Evolutionary conservation across 2,113 vertebrate species (phyloP).

Genomic region (Sinocyclocheilus anophthalmus): DNA sequence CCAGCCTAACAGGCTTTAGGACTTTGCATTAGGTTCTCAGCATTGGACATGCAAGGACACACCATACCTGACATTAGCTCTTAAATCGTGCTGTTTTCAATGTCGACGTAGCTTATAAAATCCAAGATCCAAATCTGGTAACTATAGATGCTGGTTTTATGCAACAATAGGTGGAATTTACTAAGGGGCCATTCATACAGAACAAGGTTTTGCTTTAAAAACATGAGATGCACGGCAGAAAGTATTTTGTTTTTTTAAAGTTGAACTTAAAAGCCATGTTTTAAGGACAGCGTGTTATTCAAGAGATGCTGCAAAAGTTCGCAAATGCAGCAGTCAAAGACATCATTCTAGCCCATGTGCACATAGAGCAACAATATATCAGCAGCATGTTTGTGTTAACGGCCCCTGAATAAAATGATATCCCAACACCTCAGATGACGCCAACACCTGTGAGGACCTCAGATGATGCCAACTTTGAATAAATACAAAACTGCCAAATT

Average conservation of each 20-base stretch:
- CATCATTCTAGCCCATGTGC: neutral
- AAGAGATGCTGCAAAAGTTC: neutral
- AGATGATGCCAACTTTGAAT: too few relatives aligned
- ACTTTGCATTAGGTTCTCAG: constrained; percentile 24
- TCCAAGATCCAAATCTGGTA: neutral
- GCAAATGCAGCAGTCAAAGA: neutral
- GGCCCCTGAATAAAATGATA: neutral
- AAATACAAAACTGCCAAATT: too few relatives aligned
- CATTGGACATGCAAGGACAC: neutral
- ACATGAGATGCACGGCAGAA: neutral
- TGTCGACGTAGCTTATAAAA: neutral
- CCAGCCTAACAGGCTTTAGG: constrained; percentile 44
- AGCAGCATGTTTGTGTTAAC: neutral
- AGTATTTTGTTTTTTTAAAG: neutral
- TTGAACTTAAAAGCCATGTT: neutral
- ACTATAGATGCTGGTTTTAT: constrained; percentile 34
- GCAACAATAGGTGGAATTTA: neutral
- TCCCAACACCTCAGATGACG: too few relatives aligned
- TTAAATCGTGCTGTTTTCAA: neutral
- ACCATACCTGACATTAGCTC: constrained; percentile 18
- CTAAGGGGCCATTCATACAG: neutral
- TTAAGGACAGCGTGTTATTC: neutral
- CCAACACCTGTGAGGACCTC: too few relatives aligned
- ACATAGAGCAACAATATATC: neutral
- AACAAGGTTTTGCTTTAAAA: neutral